phyloP scores from a whole-genome alignment of 1,140 invertebrate genomes.

The Magallana ariakensis region DNA sequence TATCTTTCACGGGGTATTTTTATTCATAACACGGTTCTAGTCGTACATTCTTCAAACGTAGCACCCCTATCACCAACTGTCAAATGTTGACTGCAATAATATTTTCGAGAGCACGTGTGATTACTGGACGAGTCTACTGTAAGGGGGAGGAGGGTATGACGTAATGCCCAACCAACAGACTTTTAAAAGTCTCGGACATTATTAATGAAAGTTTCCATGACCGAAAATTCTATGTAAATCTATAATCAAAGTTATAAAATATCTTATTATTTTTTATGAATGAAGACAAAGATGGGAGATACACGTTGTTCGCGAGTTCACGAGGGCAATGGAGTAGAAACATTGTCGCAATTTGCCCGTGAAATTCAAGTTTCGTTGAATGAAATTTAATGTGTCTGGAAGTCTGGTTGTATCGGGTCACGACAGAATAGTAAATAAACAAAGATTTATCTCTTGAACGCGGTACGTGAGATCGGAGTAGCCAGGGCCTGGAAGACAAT shows the following conservation, averaged over 20 bases:
- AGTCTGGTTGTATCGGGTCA: conserved; percentile 30
- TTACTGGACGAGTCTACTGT: conserved; percentile 4
- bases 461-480: neutral
- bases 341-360: conserved; percentile 22
- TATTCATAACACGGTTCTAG: conserved; percentile 15
- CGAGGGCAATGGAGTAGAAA: conserved; percentile 5
- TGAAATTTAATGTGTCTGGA: conserved; percentile 9
- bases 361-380: conserved; percentile 35
- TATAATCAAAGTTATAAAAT: neutral
- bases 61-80: conserved; percentile 36
- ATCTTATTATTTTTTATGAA: conserved; percentile 18
- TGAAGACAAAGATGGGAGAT: neutral
- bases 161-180: conserved; percentile 1
- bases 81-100: conserved; percentile 34
- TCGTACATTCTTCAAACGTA: conserved; percentile 7
- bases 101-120: conserved; percentile 35
- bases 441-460: neutral
- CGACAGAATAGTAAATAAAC: conserved; percentile 10
- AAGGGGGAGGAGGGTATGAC: conserved; percentile 7
- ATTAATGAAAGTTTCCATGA: neutral
- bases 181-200: neutral
- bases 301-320: neutral
- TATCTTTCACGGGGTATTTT: conserved; percentile 16
- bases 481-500: neutral
- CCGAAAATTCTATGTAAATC: neutral